These are phyloP conservation scores for Pedetes capensis DNA, from an alignment of 2,113 vertebrate genomes.

Conservation along the genomic window DNA sequence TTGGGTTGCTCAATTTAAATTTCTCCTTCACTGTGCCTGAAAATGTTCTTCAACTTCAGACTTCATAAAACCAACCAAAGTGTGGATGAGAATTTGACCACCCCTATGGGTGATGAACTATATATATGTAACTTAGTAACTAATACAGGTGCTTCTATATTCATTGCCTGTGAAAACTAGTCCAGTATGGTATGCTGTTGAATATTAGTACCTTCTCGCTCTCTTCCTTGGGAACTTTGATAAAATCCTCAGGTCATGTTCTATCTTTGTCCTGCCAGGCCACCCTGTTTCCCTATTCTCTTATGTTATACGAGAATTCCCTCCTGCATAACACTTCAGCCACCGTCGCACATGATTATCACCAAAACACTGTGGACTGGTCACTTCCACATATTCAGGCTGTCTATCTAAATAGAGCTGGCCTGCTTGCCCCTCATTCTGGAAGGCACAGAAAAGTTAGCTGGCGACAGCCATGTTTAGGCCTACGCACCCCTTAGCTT, in stretches of 20 bases:
- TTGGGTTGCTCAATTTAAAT: not conserved
- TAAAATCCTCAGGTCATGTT: not conserved
- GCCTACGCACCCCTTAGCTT: not conserved
- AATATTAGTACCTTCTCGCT: not conserved
- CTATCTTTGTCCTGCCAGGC: not conserved
- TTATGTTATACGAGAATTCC: not conserved
- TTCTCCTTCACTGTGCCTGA: not conserved
- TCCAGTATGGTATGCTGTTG: fast-evolving
- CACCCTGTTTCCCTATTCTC: not conserved
- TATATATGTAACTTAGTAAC: not conserved
- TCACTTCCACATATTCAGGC: not conserved
- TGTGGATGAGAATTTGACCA: not conserved
- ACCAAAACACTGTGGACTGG: not conserved
- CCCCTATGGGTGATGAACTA: not conserved
- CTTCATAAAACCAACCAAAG: not conserved
- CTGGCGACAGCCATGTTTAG: not conserved
- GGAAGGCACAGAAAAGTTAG: not conserved
- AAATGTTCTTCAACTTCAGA: conserved; percentile 4
- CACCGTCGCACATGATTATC: not conserved
- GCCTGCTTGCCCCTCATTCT: not conserved
- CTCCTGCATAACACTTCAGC: not conserved
- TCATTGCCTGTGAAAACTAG: not conserved
- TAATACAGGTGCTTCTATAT: not conserved
- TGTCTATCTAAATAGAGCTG: fast-evolving
- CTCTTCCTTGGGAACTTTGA: not conserved